Percentiles rank a stretch among this genome's conserved stretches.
These are phyloP conservation scores for Mobula hypostoma DNA, from an alignment of 2,113 vertebrate species.

Conservation along the genomic window DNA sequence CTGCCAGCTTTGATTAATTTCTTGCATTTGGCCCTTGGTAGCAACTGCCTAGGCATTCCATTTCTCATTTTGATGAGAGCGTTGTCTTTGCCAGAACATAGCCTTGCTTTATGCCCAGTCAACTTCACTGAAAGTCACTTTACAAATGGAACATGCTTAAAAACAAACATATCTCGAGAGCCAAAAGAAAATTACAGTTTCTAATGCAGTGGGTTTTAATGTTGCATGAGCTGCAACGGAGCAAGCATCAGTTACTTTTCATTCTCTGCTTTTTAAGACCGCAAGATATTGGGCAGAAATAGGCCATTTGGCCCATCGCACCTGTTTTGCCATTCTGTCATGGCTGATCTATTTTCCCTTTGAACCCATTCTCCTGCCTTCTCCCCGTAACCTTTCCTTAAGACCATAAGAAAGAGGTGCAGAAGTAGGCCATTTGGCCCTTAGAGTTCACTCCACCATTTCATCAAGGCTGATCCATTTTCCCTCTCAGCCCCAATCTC, in stretches of 20 bases:
- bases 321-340: too few species aligned
- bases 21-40: not conserved
- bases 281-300: too few species aligned
- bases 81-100: not conserved
- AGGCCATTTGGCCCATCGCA: too few species aligned
- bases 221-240: not conserved
- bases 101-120: not conserved
- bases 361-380: too few species aligned
- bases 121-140: not conserved
- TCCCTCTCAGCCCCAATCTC: too few species aligned
- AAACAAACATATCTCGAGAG: not conserved
- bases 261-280: too few species aligned
- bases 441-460: too few species aligned
- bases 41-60: not conserved
- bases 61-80: not conserved
- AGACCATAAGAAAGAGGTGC: too few species aligned
- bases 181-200: not conserved
- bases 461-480: too few species aligned
- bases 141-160: not conserved
- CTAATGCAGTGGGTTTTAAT: not conserved
- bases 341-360: too few species aligned
- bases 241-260: not conserved
- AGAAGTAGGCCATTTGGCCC: too few species aligned
- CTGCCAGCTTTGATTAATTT: not conserved
- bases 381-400: too few species aligned